Evolutionary conservation across 2,113 vertebrate species (phyloP), one percentile per base, ranked within the genome.

Genomic region (Sisor rabdophorus): DNA sequence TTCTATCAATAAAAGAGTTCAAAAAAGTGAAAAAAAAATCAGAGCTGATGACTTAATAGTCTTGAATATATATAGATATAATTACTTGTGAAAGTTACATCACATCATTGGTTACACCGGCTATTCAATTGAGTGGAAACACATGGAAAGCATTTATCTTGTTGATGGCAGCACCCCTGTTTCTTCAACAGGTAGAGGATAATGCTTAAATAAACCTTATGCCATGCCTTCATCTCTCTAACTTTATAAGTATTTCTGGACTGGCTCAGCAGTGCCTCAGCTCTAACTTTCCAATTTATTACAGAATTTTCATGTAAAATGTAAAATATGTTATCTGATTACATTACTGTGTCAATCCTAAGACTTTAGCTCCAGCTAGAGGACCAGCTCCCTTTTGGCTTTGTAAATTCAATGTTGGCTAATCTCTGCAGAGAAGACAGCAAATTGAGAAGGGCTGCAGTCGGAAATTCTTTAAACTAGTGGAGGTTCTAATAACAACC

Each of bases 281-380:
- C 24, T 71, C 22, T 28, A 73, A 53, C 24, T 82, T 48, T 59
- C 58, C 48, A 32, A 60, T 75, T 77, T 79, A 79, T 81, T 71
- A 75, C 28, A 56, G 30, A 55, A n/a, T 32, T 68, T 81, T 76
- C 36, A 73, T 76, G 65, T 64, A 73, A 78, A 77, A 79, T 67
- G n/a, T 54, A 59, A 60, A 54, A 79, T 19, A 7, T 73, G 53
- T 48, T 76, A 74, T 47, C 60, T 77, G 54, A 72, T 73, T 71
- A 72, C 69, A 82, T 75, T 72, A 67, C 65, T 53, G 22, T 53
- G 63, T 76, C 30, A 44, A 68, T 54, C 20, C 61, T n/a, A 40
- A 17, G n/a, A n/a, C n/a, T n/a, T n/a, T n/a, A n/a, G n/a, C n/a
- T 76, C 73, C 72, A 59, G 58, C 30, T 48, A 68, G 53, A 63